These are phyloP conservation scores for Tenualosa thibaudeaui DNA, from an alignment of 2,797 vertebrate genomes.

Conservation along the genomic window DNA sequence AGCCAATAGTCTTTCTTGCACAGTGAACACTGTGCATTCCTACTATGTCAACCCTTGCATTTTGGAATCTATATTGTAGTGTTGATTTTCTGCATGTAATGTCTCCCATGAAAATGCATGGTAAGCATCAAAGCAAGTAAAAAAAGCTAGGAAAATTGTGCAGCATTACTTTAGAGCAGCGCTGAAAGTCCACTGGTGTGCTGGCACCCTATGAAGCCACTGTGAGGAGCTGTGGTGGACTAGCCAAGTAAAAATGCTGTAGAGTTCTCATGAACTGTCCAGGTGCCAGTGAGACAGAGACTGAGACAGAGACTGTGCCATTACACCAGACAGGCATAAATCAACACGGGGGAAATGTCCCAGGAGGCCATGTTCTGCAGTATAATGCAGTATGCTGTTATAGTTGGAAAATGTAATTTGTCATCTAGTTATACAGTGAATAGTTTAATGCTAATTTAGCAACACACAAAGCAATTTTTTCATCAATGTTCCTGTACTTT, in stretches of 20 bases:
- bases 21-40: too few species aligned
- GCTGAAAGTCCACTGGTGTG: background rate
- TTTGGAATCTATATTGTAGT: too few species aligned
- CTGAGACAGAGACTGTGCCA: constrained; percentile 48
- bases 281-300: constrained; percentile 46
- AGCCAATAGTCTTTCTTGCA: too few species aligned
- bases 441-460: background rate
- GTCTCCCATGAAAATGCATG: too few species aligned
- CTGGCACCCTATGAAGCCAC: background rate
- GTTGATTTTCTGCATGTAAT: too few species aligned
- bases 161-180: too few species aligned
- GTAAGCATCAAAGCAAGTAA: too few species aligned
- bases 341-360: background rate
- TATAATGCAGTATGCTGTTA: background rate
- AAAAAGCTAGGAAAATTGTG: too few species aligned
- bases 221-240: background rate
- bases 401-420: background rate
- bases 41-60: too few species aligned
- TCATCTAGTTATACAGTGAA: background rate
- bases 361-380: background rate
- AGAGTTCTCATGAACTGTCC: constrained; percentile 45
- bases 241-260: too few species aligned
- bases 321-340: constrained; percentile 40
- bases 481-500: too few species aligned
- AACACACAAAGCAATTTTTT: too few species aligned